A percentile compares a stretch with the other conserved stretches of the same genome.
Conservation (phyloP, 2,113 vertebrate species). For the Micronisus gabar region DNA sequence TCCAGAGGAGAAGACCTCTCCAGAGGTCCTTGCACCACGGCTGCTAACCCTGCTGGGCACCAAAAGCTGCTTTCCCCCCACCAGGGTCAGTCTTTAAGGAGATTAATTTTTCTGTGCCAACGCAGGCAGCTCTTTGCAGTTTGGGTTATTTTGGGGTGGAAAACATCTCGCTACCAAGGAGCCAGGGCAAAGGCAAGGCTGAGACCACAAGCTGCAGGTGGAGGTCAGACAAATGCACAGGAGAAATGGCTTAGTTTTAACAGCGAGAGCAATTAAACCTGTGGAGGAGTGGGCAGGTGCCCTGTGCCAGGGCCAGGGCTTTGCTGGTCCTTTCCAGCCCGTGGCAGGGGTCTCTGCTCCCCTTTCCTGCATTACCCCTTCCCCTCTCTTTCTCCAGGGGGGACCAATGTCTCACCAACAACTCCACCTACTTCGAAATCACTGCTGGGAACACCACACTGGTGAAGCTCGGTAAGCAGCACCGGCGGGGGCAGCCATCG, state of each 20-base stretch:
- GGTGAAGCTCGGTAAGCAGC: constrained; percentile 27
- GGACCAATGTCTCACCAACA: background rate
- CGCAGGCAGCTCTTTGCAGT: background rate
- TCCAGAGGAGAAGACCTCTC: background rate
- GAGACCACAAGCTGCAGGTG: background rate
- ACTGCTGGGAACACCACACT: accelerated
- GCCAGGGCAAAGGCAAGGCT: background rate
- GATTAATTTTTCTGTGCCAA: background rate
- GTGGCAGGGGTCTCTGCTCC: accelerated
- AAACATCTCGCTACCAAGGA: accelerated
- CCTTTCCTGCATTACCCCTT: background rate
- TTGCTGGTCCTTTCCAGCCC: background rate
- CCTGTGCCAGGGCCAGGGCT: background rate
- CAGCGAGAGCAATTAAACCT: background rate
- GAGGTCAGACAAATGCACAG: accelerated
- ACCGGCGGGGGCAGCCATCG: accelerated
- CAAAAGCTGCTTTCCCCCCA: background rate
- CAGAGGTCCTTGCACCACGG: accelerated
- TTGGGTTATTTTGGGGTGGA: background rate
- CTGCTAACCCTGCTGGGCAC: background rate
- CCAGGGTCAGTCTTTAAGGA: background rate
- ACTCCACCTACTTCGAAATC: background rate
- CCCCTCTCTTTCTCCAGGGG: background rate
- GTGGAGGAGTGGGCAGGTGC: accelerated
- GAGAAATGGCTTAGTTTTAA: background rate